These are phyloP conservation scores for Ichneumoninae sp. DNA, from an alignment of 2,888 invertebrate species.

Conservation along the genomic window DNA sequence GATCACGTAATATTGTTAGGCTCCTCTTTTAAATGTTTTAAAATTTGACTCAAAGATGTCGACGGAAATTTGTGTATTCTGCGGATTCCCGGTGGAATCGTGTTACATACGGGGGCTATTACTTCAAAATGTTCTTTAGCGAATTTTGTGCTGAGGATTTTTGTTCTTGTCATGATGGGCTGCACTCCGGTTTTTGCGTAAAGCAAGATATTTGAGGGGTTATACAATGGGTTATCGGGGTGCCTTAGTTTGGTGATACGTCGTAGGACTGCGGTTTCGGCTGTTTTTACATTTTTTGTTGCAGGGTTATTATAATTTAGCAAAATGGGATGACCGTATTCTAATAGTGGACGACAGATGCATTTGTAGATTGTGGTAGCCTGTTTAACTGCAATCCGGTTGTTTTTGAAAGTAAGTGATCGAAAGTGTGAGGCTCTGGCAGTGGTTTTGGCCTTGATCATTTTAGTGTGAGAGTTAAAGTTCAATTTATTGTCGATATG, in stretches of 20 bases:
- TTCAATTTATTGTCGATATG: background rate
- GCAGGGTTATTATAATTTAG: background rate
- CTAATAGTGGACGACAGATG: slow-evolving; percentile 11
- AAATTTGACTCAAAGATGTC: background rate
- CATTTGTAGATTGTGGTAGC: background rate
- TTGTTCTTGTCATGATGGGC: background rate
- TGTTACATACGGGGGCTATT: background rate
- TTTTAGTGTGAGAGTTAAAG: slow-evolving; percentile 22
- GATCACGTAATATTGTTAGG: no score
- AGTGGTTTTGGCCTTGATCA: background rate
- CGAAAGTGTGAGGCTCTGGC: slow-evolving; percentile 3
- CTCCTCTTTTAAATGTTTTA: no score
- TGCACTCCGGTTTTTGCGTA: background rate
- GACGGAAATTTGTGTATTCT: background rate
- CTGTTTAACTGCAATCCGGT: slow-evolving; percentile 1
- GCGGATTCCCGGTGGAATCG: background rate
- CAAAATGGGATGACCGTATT: background rate
- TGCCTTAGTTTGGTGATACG: slow-evolving; percentile 1
- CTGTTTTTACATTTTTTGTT: slow-evolving; percentile 8
- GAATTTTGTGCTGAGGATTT: slow-evolving; percentile 57
- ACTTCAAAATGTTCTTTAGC: background rate
- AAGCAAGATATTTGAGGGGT: background rate
- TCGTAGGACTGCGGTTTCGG: slow-evolving; percentile 23
- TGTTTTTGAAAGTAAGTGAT: slow-evolving; percentile 33
- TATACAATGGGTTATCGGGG: background rate